Evolutionary conservation across 2,113 vertebrate genomes (phyloP).

Genomic region (Haliaeetus leucogaster): DNA sequence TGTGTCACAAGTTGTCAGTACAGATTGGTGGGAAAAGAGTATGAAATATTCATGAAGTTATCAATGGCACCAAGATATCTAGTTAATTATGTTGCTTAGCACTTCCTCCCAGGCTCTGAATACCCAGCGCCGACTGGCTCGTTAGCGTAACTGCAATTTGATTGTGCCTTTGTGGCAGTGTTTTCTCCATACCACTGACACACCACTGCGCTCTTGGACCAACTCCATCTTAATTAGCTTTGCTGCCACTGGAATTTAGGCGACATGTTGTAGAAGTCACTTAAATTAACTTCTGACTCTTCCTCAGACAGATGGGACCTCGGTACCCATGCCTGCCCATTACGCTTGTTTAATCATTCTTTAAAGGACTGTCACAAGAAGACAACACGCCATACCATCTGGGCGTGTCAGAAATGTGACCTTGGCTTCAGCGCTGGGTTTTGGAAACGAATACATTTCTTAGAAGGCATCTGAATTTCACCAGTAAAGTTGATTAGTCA

Average conservation of each 20-base stretch:
- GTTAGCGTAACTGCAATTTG: not conserved
- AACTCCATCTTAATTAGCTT: constrained; percentile 55
- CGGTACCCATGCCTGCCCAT: not conserved
- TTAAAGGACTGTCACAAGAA: constrained; percentile 5
- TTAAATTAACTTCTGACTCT: constrained; percentile 62
- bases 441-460: not conserved
- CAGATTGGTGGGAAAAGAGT: not conserved
- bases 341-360: not conserved
- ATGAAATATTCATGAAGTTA: constrained; percentile 60
- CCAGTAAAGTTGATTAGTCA: not conserved
- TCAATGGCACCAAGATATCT: constrained; percentile 26
- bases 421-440: not conserved
- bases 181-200: not conserved
- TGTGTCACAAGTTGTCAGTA: not conserved
- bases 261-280: constrained; percentile 17
- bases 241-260: constrained; percentile 45
- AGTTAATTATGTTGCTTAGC: constrained; percentile 54
- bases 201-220: constrained; percentile 10
- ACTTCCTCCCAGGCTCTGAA: not conserved
- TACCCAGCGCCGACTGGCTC: not conserved
- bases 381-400: not conserved
- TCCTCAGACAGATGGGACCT: constrained; percentile 33
- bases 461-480: not conserved
- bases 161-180: not conserved
- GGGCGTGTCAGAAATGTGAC: not conserved